Evolutionary conservation across 2,797 vertebrate species (phyloP).

Genomic region (Pelodytes ibericus): DNA sequence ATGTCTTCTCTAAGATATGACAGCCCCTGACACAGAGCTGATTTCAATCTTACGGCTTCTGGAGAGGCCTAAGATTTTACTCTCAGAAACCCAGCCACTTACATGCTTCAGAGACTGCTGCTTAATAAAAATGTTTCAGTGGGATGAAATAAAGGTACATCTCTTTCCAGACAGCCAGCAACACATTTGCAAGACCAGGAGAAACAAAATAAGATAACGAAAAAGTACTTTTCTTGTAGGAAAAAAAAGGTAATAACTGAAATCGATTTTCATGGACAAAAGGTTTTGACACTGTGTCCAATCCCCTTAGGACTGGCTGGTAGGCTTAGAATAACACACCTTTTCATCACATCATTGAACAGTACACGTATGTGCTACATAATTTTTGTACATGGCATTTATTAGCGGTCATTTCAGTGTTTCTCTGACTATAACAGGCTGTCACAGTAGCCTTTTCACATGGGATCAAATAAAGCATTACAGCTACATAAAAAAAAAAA

Average conservation of each 20-base stretch:
- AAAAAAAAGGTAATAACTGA: conserved; percentile 89
- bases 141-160: conserved; percentile 80
- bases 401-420: background rate
- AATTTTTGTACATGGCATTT: conserved; percentile 64
- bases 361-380: conserved; percentile 60
- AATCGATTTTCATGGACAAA: conserved; percentile 85
- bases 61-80: conserved; percentile 76
- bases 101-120: conserved; percentile 74
- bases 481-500: no score
- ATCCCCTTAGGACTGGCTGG: conserved; percentile 95
- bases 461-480: no score
- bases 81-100: conserved; percentile 77
- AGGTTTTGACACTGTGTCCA: conserved; percentile 97
- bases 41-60: conserved; percentile 94
- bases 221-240: conserved; percentile 79
- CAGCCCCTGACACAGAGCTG: conserved; percentile 93
- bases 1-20: conserved; percentile 96
- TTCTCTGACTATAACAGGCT: no score
- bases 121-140: conserved; percentile 96
- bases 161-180: conserved; percentile 73
- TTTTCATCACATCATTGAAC: conserved; percentile 80
- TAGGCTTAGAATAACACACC: conserved; percentile 81
- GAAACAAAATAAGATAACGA: conserved; percentile 68
- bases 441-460: no score
- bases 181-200: conserved; percentile 81